Evolutionary conservation across 2,113 vertebrate species (phyloP).

Genomic region (Stegostoma tigrinum): DNA sequence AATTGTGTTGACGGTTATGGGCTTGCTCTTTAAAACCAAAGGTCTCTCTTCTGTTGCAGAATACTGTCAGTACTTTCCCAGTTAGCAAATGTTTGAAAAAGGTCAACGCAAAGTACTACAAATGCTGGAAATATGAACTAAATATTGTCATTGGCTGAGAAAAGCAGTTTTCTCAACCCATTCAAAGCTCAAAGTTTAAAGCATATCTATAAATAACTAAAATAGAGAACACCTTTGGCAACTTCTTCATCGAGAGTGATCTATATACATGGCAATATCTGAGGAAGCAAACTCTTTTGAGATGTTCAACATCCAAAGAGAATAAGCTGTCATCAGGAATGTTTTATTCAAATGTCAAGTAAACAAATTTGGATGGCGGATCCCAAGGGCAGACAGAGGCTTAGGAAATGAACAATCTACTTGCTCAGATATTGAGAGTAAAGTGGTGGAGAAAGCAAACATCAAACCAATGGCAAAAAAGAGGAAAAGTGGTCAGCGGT

Average conservation of each 20-base stretch:
- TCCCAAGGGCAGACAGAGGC: neutral
- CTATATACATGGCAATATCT: neutral
- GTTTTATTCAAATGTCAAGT: neutral
- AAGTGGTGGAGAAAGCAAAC: no score
- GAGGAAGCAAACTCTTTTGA: neutral
- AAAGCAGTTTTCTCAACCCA: neutral
- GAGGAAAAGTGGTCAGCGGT: neutral
- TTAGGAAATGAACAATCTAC: neutral
- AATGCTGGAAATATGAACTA: neutral
- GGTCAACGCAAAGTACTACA: neutral
- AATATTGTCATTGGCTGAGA: neutral
- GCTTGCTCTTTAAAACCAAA: neutral
- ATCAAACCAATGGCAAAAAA: neutral
- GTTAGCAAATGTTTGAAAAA: neutral
- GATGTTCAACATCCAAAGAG: neutral
- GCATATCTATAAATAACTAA: neutral
- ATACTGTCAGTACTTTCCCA: neutral
- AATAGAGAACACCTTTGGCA: neutral
- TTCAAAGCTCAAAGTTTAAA: neutral
- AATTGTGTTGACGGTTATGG: no score
- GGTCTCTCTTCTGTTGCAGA: neutral
- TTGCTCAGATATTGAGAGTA: neutral
- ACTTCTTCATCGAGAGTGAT: neutral
- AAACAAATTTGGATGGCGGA: neutral
- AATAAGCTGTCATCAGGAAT: neutral